Conservation (phyloP, 2,797 vertebrate genomes). For the Sphaeramia orbicularis region DNA sequence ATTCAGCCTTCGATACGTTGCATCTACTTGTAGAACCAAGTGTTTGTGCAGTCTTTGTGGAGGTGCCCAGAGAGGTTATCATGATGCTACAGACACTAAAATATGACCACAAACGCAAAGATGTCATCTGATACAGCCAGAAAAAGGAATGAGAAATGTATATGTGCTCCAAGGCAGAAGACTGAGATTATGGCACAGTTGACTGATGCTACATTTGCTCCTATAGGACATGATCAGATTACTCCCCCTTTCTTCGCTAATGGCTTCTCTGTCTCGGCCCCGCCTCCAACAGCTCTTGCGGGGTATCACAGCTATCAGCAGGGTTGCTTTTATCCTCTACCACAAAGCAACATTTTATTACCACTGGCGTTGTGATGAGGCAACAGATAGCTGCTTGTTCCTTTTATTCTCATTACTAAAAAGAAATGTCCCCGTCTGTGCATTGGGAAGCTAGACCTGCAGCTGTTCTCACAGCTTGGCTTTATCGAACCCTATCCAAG, state of each 20-base stretch:
- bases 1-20: conserved; percentile 25
- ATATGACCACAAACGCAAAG: conserved; percentile 11
- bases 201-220: conserved; percentile 58
- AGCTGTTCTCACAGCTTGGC: conserved; percentile 23
- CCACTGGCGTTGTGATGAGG: conserved; percentile 46
- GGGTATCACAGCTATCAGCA: conserved; percentile 49
- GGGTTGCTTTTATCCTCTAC: conserved; percentile 54
- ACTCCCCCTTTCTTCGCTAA: conserved; percentile 64
- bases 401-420: conserved; percentile 15
- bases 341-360: conserved; percentile 67
- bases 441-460: conserved; percentile 17
- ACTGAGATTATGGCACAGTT: conserved; percentile 49
- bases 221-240: conserved; percentile 71
- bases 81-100: conserved; percentile 22
- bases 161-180: conserved; percentile 35
- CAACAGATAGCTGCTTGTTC: conserved; percentile 29
- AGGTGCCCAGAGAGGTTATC: conserved; percentile 29
- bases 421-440: conserved; percentile 19
- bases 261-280: conserved; percentile 47
- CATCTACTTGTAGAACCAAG: conserved; percentile 2
- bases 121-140: conserved; percentile 37
- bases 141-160: conserved; percentile 29
- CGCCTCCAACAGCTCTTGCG: conserved; percentile 35
- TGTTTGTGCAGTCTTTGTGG: neutral
- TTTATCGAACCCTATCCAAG: conserved; percentile 31